phyloP scores from a whole-genome alignment of 1,140 invertebrate genomes.

The Atta colombica region DNA sequence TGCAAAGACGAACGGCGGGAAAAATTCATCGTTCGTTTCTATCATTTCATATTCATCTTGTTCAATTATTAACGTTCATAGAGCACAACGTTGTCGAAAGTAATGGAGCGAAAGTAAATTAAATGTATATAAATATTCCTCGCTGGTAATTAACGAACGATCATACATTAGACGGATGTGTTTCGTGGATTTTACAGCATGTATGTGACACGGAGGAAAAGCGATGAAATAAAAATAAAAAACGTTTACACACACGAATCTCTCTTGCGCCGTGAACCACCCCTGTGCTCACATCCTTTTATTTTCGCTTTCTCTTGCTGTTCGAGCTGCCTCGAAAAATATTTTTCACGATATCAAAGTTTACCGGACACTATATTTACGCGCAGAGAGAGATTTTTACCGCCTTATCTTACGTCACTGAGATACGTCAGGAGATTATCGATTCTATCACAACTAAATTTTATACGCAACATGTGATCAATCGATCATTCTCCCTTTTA shows the following conservation, averaged over 20 bases:
- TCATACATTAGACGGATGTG: conserved; percentile 41
- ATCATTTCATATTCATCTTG: neutral
- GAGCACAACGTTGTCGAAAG: neutral
- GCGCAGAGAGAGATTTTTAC: neutral
- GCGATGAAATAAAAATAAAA: conserved; percentile 70
- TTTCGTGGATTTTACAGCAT: conserved; percentile 24
- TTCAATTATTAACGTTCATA: neutral
- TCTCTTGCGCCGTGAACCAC: conserved; percentile 36
- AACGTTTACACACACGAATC: conserved; percentile 69
- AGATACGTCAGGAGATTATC: neutral
- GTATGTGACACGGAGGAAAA: conserved; percentile 37
- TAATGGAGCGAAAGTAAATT: neutral
- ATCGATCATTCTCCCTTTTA: neutral
- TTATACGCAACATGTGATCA: neutral
- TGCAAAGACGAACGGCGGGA: neutral
- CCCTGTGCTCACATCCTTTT: neutral
- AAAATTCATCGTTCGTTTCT: neutral
- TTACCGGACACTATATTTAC: neutral
- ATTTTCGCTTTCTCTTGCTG: neutral
- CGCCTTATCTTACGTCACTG: too few relatives aligned
- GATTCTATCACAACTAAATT: neutral
- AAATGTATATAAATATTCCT: neutral
- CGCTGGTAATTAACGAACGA: conserved; percentile 63
- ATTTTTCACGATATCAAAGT: conserved; percentile 27
- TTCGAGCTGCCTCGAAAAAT: conserved; percentile 1